Conservation (phyloP, 2,113 vertebrate genomes). For the Rhabdomys dilectus region DNA sequence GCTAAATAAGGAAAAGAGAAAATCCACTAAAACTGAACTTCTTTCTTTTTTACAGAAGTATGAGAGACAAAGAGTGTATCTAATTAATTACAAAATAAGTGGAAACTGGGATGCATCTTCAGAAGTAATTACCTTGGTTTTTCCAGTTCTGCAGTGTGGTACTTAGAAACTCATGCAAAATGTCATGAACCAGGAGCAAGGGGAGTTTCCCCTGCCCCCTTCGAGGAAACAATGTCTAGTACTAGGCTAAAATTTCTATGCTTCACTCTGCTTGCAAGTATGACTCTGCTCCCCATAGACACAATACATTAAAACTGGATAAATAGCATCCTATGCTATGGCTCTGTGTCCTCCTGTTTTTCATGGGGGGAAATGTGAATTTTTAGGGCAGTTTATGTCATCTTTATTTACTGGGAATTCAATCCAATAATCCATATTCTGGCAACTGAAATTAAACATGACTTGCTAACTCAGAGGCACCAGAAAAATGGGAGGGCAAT, state of each 20-base stretch:
- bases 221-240: not conserved
- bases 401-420: not conserved
- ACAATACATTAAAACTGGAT: not conserved
- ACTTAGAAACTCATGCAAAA: not conserved
- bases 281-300: not conserved
- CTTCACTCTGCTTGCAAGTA: not conserved
- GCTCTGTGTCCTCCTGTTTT: not conserved
- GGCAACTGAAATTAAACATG: not conserved
- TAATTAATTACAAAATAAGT: not conserved
- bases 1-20: conserved; percentile 11
- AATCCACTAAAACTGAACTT: not conserved
- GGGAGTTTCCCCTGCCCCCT: not conserved
- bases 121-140: conserved; percentile 36
- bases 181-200: not conserved
- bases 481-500: not conserved
- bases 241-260: not conserved
- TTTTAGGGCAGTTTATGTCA: conserved; percentile 6
- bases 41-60: not conserved
- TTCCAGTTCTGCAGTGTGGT: not conserved
- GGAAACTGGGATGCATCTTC: not conserved
- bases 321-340: not conserved
- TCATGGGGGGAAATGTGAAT: not conserved
- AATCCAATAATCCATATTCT: not conserved
- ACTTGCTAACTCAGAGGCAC: conserved; percentile 6
- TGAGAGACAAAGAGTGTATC: conserved; percentile 38